Evolutionary conservation across 2,888 invertebrate species (phyloP), one percentile per base, ranked within the genome.

Genomic region (Sphaerophoria rueppellii): DNA sequence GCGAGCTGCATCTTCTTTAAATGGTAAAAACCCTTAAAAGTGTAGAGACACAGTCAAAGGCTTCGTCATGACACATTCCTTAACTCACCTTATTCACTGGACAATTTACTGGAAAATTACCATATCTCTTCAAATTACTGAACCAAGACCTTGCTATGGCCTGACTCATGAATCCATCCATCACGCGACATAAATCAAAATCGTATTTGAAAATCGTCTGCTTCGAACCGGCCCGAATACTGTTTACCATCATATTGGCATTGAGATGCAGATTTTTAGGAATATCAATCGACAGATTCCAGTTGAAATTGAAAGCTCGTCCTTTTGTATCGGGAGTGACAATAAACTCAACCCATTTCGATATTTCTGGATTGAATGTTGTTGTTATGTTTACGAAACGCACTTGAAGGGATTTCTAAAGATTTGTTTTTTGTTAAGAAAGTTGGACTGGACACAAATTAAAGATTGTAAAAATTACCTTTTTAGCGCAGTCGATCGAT

Each of bases 161-260:
- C 16, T 16, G 14, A 14, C 50, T 50, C 50, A 50, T 50, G 16
- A 50, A 50, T 14, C 50, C 50, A 14, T 50, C 50, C 50, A 4
- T 7, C 9, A 50, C 14, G 6, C 14, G 43, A 9, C 43, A 43
- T 9, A 43, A 9, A 43, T 43, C 43, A 9, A 43, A 43, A 43
- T 43, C 9, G 12, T 43, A 43, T 43, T 9, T 4, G 12, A 43
- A 43, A 11, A 43, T 43, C 4, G 9, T 7, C 9, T 40, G 40
- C 4, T 9, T 4, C 12, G 9, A 11, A 4, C 0, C 0, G 6
- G 12, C 4, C 0, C 9, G 9, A 4, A 4, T 5, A 2, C 0
- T 9, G 9, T 43, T 43, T 0, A 43, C 0, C 4, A 43, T 9
- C 11, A 9, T 9, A 9, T 43, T 12, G 4, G 12, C 2, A 43